phyloP scores from a whole-genome alignment of 2,888 invertebrate genomes.

The Scaptomyza tumidula region DNA sequence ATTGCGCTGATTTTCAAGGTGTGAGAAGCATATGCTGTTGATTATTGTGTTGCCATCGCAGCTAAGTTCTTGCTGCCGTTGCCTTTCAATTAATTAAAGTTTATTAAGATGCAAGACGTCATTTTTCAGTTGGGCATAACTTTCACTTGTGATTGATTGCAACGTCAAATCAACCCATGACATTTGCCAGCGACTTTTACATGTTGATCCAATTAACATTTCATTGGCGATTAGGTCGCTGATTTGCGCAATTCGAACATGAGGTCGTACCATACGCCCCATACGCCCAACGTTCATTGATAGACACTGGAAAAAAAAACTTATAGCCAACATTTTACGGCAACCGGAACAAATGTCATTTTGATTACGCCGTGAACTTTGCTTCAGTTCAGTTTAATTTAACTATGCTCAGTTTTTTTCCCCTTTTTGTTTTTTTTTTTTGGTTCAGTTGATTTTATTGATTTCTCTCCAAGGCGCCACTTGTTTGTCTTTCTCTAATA shows the following conservation, averaged over 20 bases:
- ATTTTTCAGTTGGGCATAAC: slow-evolving; percentile 8
- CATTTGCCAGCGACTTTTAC: slow-evolving; percentile 18
- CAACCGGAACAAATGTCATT: slow-evolving; percentile 64
- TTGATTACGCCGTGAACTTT: slow-evolving; percentile 61
- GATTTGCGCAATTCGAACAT: slow-evolving; percentile 68
- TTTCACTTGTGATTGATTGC: slow-evolving; percentile 39
- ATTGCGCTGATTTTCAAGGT: slow-evolving; percentile 27
- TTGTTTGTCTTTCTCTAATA: slow-evolving; percentile 44
- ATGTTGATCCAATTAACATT: slow-evolving; percentile 71
- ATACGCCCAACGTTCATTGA: slow-evolving; percentile 15
- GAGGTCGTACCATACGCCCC: neutral
- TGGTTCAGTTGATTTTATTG: slow-evolving; percentile 54
- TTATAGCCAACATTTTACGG: slow-evolving; percentile 15
- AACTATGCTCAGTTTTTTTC: neutral
- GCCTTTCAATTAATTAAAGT: slow-evolving; percentile 47
- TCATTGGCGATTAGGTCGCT: slow-evolving; percentile 57
- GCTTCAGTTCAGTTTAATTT: neutral
- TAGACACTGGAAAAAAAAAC: slow-evolving; percentile 23
- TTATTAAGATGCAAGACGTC: slow-evolving; percentile 28
- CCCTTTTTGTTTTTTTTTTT: slow-evolving; percentile 9
- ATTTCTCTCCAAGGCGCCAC: slow-evolving; percentile 41
- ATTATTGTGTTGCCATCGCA: no score
- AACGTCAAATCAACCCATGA: slow-evolving; percentile 21
- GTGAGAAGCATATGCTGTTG: neutral
- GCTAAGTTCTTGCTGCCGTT: neutral